Base-by-base conservation (phyloP, 1,140 invertebrate genomes). In the Calephelis virginiensis region DNA sequence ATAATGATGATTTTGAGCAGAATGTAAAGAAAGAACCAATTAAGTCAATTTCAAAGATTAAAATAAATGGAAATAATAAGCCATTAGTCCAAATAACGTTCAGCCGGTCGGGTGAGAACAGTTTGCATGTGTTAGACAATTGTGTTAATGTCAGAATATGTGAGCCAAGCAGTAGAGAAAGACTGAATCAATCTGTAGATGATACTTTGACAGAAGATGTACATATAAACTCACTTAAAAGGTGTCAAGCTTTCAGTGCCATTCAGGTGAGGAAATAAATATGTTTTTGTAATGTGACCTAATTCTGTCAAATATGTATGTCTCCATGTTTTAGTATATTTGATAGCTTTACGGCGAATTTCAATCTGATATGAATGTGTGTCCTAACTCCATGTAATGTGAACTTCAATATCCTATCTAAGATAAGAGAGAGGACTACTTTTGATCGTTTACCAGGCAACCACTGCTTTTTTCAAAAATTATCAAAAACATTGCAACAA, bases 201-300 rank as follows among this genome's bases (percentile, higher is more conserved):
- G 85, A 86, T 14, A 78, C 77, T 8, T 43, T 80, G 46, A 74
- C 76, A 0, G 71, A 89, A 6, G 87, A 90, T 37, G 28, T 73
- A 40, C 81, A 86, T 10, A 66, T 75, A 40, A 85, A 89, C 64
- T 77, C 83, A 37, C 75, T 92, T 47, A 92, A 91, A 67, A 75
- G 91, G 17, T 92, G 91, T 75, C 91, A 92, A 77, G 89, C 91
- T 77, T 92, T 91, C 80, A 87, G 80, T 70, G 88, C 91, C 69
- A 82, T 92, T 75, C 89, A 91, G 89, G 91, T 90, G 50, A 68
- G 68, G 43, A 7, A 43, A 43, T 43, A 43, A 6, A 43, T 43
- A 7, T 43, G 8, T 43, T 43, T 43, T 7, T 43, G 8, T 7
- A 43, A 43, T 43, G 40, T 43, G 6, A 43, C 40, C 6, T 43